A percentile compares a stretch with the other conserved stretches of the same genome.
Evolutionary conservation across 1,140 invertebrate species (phyloP).

Genomic region (Drepana arcuata): DNA sequence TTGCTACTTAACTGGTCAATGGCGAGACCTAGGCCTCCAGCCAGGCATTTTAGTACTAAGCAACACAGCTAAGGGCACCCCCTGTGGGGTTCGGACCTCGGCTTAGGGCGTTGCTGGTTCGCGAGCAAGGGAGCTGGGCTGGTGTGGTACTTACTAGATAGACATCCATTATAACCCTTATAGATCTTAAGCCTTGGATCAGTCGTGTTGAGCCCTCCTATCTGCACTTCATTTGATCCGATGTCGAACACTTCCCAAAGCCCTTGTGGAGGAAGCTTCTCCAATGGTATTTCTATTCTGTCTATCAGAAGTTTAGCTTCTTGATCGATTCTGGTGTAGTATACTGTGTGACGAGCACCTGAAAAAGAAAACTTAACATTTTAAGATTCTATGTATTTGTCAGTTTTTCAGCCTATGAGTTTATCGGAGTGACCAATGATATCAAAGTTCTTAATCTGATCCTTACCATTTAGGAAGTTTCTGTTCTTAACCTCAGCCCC

Average conservation of each 20-base stretch:
- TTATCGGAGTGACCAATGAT: too few species aligned
- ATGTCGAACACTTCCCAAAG: conserved; percentile 76
- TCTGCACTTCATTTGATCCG: conserved; percentile 84
- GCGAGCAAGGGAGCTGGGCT: too few species aligned
- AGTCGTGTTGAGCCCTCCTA: conserved; percentile 88
- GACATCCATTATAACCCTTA: conserved; percentile 89
- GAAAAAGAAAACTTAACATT: too few species aligned
- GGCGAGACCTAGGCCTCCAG: too few species aligned
- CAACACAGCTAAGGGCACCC: too few species aligned
- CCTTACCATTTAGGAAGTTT: conserved; percentile 83
- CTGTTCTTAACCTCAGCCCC: conserved; percentile 81
- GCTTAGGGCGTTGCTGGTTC: too few species aligned
- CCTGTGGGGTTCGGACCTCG: too few species aligned
- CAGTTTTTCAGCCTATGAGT: too few species aligned
- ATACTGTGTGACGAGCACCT: conserved; percentile 87
- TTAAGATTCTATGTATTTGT: too few species aligned
- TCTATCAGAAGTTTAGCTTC: conserved; percentile 83
- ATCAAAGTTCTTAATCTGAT: too few species aligned
- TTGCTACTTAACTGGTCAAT: too few species aligned
- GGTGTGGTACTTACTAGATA: conserved; percentile 90
- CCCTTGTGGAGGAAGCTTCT: conserved; percentile 77
- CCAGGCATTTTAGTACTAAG: too few species aligned
- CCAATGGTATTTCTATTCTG: conserved; percentile 79
- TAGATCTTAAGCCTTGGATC: conserved; percentile 85
- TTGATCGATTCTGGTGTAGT: conserved; percentile 82